phyloP scores from a whole-genome alignment of 2,888 invertebrate species.

The Cloeon dipterum region DNA sequence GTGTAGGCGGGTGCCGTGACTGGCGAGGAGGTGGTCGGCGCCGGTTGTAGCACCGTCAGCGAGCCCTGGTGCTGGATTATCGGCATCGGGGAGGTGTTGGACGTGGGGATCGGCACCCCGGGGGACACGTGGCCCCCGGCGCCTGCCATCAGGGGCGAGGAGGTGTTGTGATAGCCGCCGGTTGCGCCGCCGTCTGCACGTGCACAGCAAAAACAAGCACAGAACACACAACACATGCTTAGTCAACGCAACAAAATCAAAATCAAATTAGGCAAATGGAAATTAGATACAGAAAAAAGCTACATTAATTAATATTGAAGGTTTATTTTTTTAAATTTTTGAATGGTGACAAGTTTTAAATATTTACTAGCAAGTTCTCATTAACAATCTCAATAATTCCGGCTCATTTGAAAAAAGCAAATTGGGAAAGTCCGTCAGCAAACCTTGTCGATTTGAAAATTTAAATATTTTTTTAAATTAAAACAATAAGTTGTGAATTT shows the following conservation, averaged over 20 bases:
- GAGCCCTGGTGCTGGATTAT: constrained; percentile 17
- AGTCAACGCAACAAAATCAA: not conserved
- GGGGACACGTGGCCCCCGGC: constrained; percentile 2
- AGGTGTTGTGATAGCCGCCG: constrained; percentile 4
- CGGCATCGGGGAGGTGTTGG: constrained; percentile 1
- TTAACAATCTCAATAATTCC: too few relatives aligned
- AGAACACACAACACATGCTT: not conserved
- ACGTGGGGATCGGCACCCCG: constrained; percentile 1
- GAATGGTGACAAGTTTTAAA: too few relatives aligned
- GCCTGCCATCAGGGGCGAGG: constrained; percentile 4
- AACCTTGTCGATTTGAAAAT: too few relatives aligned
- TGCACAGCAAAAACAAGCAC: not conserved
- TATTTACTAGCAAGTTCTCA: too few relatives aligned
- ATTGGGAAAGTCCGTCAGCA: too few relatives aligned
- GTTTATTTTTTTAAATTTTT: too few relatives aligned
- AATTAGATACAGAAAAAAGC: too few relatives aligned
- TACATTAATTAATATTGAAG: too few relatives aligned
- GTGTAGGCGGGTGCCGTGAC: constrained; percentile 4
- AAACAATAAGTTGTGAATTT: too few relatives aligned
- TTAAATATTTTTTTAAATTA: too few relatives aligned
- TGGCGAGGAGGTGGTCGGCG: not conserved
- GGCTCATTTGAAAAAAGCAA: too few relatives aligned
- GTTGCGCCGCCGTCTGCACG: constrained; percentile 4
- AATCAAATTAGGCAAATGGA: too few relatives aligned
- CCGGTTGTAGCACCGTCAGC: constrained; percentile 17